Conservation (phyloP, 2,797 vertebrate species). For the Acanthurus leucopareius region DNA sequence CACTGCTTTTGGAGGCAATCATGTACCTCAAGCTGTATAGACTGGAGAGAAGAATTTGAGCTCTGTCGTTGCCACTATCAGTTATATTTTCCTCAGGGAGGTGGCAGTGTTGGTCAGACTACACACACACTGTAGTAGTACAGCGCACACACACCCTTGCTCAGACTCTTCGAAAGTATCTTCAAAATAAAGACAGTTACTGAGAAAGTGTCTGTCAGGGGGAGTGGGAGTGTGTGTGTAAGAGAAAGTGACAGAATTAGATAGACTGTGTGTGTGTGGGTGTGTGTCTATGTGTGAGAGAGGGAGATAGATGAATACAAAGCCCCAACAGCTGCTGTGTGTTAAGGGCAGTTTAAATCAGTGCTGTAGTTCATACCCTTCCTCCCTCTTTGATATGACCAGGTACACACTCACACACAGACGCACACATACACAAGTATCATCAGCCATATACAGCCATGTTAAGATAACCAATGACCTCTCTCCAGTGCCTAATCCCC, state of each 20-base stretch:
- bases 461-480: slow-evolving; percentile 77
- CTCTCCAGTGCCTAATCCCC: slow-evolving; percentile 49
- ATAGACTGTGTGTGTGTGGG: background rate
- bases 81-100: slow-evolving; percentile 78
- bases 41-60: background rate
- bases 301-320: slow-evolving; percentile 49
- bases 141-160: slow-evolving; percentile 34
- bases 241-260: slow-evolving; percentile 15
- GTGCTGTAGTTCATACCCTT: slow-evolving; percentile 25
- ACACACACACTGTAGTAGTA: slow-evolving; percentile 42
- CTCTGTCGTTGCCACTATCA: slow-evolving; percentile 42
- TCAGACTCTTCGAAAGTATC: slow-evolving; percentile 27
- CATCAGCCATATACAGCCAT: slow-evolving; percentile 44
- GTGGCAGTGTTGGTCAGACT: slow-evolving; percentile 82
- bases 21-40: background rate
- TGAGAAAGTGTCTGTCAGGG: background rate
- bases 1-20: slow-evolving; percentile 3
- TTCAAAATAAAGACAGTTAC: slow-evolving; percentile 2
- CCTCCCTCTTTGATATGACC: slow-evolving; percentile 44
- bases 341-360: slow-evolving; percentile 61
- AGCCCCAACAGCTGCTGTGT: slow-evolving; percentile 66
- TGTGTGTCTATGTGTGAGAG: slow-evolving; percentile 16
- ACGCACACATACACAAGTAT: slow-evolving; percentile 13
- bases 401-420: slow-evolving; percentile 33
- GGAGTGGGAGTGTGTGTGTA: background rate